Conservation (phyloP, 2,888 invertebrate genomes). For the Tryphoninae sp. region DNA sequence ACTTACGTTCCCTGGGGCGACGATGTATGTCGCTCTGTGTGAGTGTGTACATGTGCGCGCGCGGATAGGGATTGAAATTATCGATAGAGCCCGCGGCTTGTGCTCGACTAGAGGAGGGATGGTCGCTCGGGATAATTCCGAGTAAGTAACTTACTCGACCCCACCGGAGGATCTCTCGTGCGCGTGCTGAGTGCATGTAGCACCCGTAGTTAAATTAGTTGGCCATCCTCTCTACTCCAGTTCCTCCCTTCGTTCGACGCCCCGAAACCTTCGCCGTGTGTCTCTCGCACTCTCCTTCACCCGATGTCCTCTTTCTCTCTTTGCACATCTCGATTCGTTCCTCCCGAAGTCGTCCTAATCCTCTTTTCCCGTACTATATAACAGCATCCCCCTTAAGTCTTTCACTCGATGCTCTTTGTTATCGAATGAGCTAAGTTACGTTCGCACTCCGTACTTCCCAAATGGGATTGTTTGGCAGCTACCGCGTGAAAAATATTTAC, state of each 20-base stretch:
- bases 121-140: slow-evolving; percentile 50
- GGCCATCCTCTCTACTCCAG: slow-evolving; percentile 29
- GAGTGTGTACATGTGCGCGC: slow-evolving; percentile 2
- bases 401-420: slow-evolving; percentile 54
- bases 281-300: slow-evolving; percentile 26
- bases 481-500: slow-evolving; percentile 42
- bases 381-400: slow-evolving; percentile 33
- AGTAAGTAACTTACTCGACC: slow-evolving; percentile 64
- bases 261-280: slow-evolving; percentile 42
- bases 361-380: slow-evolving; percentile 55
- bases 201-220: slow-evolving; percentile 64
- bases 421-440: slow-evolving; percentile 67
- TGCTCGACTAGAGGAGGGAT: slow-evolving; percentile 41
- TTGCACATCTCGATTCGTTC: background rate
- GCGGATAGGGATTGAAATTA: slow-evolving; percentile 57
- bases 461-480: slow-evolving; percentile 63
- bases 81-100: slow-evolving; percentile 56
- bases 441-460: slow-evolving; percentile 54
- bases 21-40: slow-evolving; percentile 17
- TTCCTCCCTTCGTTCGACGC: slow-evolving; percentile 45
- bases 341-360: slow-evolving; percentile 41
- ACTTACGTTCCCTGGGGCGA: slow-evolving; percentile 21
- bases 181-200: slow-evolving; percentile 59
- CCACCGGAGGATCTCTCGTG: slow-evolving; percentile 46
- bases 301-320: slow-evolving; percentile 26